These are phyloP conservation scores for Calidris pugnax DNA, from an alignment of 2,113 vertebrate genomes.

Conservation along the genomic window DNA sequence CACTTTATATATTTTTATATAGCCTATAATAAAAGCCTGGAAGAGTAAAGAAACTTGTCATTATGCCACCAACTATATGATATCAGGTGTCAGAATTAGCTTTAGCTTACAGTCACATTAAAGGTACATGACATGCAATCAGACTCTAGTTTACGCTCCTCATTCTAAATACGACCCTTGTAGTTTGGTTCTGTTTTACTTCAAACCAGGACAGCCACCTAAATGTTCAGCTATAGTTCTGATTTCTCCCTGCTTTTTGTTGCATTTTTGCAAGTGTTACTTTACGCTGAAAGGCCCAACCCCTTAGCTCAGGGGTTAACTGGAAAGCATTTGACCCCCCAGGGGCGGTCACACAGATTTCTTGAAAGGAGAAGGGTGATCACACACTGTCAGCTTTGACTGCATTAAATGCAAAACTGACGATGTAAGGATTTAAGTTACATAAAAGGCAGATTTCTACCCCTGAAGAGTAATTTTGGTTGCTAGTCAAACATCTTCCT, in stretches of 20 bases:
- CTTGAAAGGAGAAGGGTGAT: background rate
- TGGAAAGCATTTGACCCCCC: background rate
- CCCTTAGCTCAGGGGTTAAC: background rate
- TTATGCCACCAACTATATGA: background rate
- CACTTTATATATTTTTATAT: conserved; percentile 27
- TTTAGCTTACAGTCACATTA: conserved; percentile 6
- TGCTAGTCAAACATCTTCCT: conserved; percentile 30
- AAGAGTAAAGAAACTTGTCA: conserved; percentile 12
- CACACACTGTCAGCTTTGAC: background rate
- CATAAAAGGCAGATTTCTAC: conserved; percentile 26
- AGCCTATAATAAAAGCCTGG: background rate
- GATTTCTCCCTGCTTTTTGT: conserved; percentile 16
- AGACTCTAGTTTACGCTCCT: background rate
- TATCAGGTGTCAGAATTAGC: background rate
- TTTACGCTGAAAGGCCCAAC: background rate
- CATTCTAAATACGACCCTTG: background rate
- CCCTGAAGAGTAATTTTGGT: conserved; percentile 18
- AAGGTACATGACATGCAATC: background rate
- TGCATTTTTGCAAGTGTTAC: background rate
- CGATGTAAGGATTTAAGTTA: background rate
- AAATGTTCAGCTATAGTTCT: background rate
- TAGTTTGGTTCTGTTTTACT: background rate
- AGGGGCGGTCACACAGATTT: conserved; percentile 10
- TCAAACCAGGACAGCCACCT: background rate
- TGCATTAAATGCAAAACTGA: conserved; percentile 10